These are phyloP conservation scores for Lateolabrax maculatus DNA, from an alignment of 2,797 vertebrate species.

Conservation along the genomic window DNA sequence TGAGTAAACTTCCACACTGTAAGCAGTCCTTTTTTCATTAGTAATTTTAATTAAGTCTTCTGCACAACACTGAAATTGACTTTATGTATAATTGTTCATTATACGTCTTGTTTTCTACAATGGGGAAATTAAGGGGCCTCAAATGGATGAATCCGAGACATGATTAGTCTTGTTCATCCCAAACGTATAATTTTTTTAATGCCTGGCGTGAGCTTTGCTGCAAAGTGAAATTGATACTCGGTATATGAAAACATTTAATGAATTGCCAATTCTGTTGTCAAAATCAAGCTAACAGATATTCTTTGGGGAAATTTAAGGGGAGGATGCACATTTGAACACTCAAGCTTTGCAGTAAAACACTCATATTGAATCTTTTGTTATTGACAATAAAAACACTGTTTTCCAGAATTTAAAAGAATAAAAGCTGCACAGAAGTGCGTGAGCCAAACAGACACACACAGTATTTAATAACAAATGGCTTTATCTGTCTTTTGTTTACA, in stretches of 20 bases:
- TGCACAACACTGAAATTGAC: slow-evolving; percentile 87
- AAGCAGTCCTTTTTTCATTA: slow-evolving; percentile 87
- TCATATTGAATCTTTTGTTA: slow-evolving; percentile 50
- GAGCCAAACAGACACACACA: slow-evolving; percentile 10
- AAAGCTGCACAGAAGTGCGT: slow-evolving; percentile 17
- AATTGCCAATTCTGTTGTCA: slow-evolving; percentile 86
- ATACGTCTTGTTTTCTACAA: slow-evolving; percentile 88
- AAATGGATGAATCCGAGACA: slow-evolving; percentile 87
- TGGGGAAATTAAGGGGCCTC: slow-evolving; percentile 87
- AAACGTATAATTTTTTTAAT: slow-evolving; percentile 87
- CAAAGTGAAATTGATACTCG: slow-evolving; percentile 86
- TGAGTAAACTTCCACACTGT: slow-evolving; percentile 83
- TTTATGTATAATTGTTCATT: slow-evolving; percentile 91
- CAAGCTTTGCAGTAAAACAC: slow-evolving; percentile 42
- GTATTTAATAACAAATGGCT: slow-evolving; percentile 48
- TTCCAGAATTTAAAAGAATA: slow-evolving; percentile 38
- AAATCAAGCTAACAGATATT: slow-evolving; percentile 82
- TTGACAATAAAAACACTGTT: slow-evolving; percentile 54
- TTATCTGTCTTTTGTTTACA: slow-evolving; percentile 65
- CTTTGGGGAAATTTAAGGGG: slow-evolving; percentile 77
- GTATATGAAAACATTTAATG: slow-evolving; percentile 87
- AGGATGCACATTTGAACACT: slow-evolving; percentile 56
- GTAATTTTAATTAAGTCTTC: slow-evolving; percentile 90
- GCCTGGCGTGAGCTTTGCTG: slow-evolving; percentile 80
- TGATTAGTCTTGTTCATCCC: slow-evolving; percentile 88